Base-by-base conservation (phyloP, 2,797 vertebrate species). In the Otolemur crassicaudatus region DNA sequence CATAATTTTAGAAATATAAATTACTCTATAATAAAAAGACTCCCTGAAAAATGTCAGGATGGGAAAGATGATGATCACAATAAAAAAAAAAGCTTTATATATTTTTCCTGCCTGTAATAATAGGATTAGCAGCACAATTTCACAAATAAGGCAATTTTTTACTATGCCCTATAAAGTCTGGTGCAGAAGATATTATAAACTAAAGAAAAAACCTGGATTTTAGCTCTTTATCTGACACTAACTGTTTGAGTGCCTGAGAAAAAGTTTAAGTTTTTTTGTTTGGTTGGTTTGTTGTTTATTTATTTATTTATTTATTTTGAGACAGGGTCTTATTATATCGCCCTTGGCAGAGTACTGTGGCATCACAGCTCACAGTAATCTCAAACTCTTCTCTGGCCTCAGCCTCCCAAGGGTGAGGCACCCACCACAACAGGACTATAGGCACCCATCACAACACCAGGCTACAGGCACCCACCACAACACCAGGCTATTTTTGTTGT, bases 41-140 rank as follows among this genome's bases (percentile, higher is more conserved):
- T 40, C 20, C n/a, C 79, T 84, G 76, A 83, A 97, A 95, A 91
- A 61, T 69, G n/a, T 25, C 65, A 90, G 61, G 37, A 89, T 65
- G 40, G 6, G 46, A 37, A 27, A 12, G 10, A 60, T 79, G 4
- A 81, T 81, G 23, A 87, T 53, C 49, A 94, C 25, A 75, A 58
- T 75, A 40, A 89, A 92, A 94, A 12, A 94, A 12, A 94, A 72
- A 29, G 16, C 27, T 46, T 91, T 86, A 72, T 31, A 31, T 29
- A 17, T 91, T 75, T 84, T 69, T 72, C 77, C 23, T 69, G 76
- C 37, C 23, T 31, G 43, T 6, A 75, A 43, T 94, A 96, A 67
- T 34, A 80, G 31, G n/a, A 72, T 73, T 85, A 91, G 27, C n/a
- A 94, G 40, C 49, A 70, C 53, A 88, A 81, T 61, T 91, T 90